Percentiles rank a stretch among this genome's conserved stretches.
phyloP scores from a whole-genome alignment of 2,797 vertebrate species.

The Enteromius treurensis region DNA sequence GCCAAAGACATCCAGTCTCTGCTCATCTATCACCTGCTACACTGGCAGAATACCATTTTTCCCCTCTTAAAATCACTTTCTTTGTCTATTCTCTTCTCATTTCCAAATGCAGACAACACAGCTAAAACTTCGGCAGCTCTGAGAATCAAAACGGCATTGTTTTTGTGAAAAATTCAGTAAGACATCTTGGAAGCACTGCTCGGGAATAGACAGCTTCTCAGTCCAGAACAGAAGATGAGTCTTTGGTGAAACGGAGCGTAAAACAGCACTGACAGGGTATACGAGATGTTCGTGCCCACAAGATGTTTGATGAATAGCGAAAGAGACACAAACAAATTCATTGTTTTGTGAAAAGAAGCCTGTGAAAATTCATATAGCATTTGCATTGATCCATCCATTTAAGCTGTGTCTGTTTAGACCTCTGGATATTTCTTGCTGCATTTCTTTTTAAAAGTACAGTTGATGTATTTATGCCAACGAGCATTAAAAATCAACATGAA shows the following conservation, averaged over 20 bases:
- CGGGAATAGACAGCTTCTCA: slow-evolving; percentile 55
- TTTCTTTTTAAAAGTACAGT: neutral
- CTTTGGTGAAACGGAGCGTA: slow-evolving; percentile 57
- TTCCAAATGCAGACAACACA: slow-evolving; percentile 1
- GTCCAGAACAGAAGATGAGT: slow-evolving; percentile 45
- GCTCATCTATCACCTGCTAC: slow-evolving; percentile 70
- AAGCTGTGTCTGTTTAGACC: slow-evolving; percentile 16
- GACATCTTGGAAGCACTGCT: slow-evolving; percentile 51
- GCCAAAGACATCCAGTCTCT: slow-evolving; percentile 58
- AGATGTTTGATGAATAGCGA: slow-evolving; percentile 32
- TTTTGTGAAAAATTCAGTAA: slow-evolving; percentile 42
- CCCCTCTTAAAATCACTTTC: slow-evolving; percentile 39
- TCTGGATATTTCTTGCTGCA: neutral
- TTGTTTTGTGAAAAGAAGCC: slow-evolving; percentile 42
- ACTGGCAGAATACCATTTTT: slow-evolving; percentile 30
- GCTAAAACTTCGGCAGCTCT: slow-evolving; percentile 24
- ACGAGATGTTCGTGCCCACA: slow-evolving; percentile 43
- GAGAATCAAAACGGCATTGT: neutral
- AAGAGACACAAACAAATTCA: slow-evolving; percentile 31
- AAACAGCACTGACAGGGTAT: slow-evolving; percentile 57
- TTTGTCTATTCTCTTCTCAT: slow-evolving; percentile 43
- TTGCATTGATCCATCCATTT: slow-evolving; percentile 30
- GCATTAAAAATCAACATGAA: slow-evolving; percentile 9
- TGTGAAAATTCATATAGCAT: slow-evolving; percentile 30
- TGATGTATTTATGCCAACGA: slow-evolving; percentile 1